A percentile compares a stretch with the other conserved stretches of the same genome.
phyloP scores from a whole-genome alignment of 1,140 invertebrate species.

The Probaryconus sp. region DNA sequence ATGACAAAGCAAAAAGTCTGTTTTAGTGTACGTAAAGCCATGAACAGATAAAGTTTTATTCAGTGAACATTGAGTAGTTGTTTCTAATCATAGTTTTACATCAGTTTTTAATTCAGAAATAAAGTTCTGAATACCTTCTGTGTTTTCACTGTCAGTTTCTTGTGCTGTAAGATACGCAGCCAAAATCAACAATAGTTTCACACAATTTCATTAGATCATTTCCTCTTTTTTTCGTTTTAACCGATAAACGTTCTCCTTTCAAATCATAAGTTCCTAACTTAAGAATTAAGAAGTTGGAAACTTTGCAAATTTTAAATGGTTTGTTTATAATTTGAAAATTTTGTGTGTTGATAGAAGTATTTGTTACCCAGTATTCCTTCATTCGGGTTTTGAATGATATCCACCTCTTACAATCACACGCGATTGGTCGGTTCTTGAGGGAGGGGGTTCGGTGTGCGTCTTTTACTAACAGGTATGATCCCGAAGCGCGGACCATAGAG shows the following conservation, averaged over 20 bases:
- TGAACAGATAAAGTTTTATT: constrained; percentile 82
- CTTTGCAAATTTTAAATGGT: constrained; percentile 80
- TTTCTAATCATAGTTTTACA: constrained; percentile 80
- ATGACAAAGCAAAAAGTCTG: constrained; percentile 85
- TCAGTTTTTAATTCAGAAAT: constrained; percentile 80
- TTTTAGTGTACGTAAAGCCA: constrained; percentile 84
- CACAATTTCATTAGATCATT: constrained; percentile 47
- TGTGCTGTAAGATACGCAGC: constrained; percentile 23
- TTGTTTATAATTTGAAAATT: constrained; percentile 73
- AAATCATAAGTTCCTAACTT: constrained; percentile 80
- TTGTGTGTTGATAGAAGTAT: constrained; percentile 54
- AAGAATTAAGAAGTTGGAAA: constrained; percentile 81
- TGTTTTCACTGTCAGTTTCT: constrained; percentile 38
- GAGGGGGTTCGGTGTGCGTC: too few species aligned
- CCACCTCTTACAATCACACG: too few species aligned
- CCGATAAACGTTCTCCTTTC: constrained; percentile 31
- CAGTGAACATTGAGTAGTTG: constrained; percentile 81
- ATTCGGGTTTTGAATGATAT: constrained; percentile 69
- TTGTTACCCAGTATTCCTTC: constrained; percentile 68
- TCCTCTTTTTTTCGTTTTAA: constrained; percentile 34
- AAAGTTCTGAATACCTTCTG: constrained; percentile 62
- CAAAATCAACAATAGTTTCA: constrained; percentile 49
- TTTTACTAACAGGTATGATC: too few species aligned
- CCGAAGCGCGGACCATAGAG: too few species aligned
- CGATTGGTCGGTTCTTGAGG: too few species aligned